Evolutionary conservation across 2,888 invertebrate genomes (phyloP).

Genomic region (Leptopilina myrica): DNA sequence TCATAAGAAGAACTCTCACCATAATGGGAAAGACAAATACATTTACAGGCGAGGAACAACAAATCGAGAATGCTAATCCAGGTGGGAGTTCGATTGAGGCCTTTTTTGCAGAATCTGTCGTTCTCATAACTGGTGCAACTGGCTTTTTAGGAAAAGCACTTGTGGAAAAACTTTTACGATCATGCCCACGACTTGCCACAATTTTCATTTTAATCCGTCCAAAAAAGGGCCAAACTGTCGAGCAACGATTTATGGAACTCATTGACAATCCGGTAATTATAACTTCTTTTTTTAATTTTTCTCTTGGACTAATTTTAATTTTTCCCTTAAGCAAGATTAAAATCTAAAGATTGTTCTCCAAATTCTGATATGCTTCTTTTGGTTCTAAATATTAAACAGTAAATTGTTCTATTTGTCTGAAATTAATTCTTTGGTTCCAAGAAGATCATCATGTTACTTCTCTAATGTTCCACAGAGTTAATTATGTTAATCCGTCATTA

Average conservation of each 20-base stretch:
- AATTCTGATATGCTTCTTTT: too few species aligned
- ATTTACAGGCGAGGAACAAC: conserved; percentile 62
- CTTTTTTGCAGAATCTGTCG: conserved; percentile 79
- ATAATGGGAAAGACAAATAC: conserved; percentile 70
- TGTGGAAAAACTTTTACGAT: conserved; percentile 92
- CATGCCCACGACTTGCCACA: conserved; percentile 86
- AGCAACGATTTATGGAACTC: conserved; percentile 85
- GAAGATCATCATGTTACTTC: too few species aligned
- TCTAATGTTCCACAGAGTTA: too few species aligned
- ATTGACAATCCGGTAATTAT: conserved; percentile 83
- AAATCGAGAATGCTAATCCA: conserved; percentile 60
- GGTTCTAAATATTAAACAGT: too few species aligned
- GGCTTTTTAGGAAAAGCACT: conserved; percentile 97
- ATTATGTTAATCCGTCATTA: too few species aligned
- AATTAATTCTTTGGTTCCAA: too few species aligned
- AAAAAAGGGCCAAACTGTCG: conserved; percentile 84
- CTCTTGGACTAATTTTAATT: too few species aligned
- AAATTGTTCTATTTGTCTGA: too few species aligned
- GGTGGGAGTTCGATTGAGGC: conserved; percentile 69
- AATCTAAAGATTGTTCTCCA: too few species aligned
- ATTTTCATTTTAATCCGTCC: conserved; percentile 91
- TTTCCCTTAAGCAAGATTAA: too few species aligned
- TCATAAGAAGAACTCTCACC: conserved; percentile 50
- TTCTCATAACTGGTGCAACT: conserved; percentile 83
- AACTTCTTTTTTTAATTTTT: not conserved